phyloP scores from a whole-genome alignment of 2,797 vertebrate genomes.

The Periparus ater region DNA sequence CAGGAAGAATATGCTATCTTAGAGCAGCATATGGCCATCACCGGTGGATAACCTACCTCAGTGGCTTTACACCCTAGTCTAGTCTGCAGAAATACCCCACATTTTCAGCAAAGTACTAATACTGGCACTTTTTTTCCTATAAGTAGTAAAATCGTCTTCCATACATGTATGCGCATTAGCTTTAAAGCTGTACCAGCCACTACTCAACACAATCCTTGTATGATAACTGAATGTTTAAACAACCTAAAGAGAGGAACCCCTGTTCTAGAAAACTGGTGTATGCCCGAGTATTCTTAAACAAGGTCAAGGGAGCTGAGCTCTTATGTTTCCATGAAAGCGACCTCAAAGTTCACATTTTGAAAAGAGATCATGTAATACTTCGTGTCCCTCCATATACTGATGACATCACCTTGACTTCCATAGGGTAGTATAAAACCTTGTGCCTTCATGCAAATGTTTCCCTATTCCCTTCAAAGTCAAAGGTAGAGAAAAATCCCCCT shows the following conservation, averaged over 20 bases:
- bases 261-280: neutral
- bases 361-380: neutral
- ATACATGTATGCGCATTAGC: rapidly evolving
- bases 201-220: neutral
- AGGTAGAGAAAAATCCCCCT: neutral
- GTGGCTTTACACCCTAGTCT: neutral
- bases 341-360: neutral
- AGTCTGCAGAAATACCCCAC: neutral
- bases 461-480: neutral
- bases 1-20: neutral
- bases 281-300: neutral
- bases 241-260: neutral
- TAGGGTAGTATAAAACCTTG: neutral
- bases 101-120: neutral
- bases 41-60: neutral
- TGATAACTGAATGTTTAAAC: neutral
- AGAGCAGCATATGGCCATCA: neutral
- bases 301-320: neutral
- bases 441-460: neutral
- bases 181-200: neutral
- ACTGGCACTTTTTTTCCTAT: neutral
- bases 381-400: neutral
- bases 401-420: neutral
- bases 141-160: neutral
- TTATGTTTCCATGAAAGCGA: neutral